These are phyloP conservation scores for Typhlomys cinereus DNA, from an alignment of 2,113 vertebrate species.

Conservation along the genomic window DNA sequence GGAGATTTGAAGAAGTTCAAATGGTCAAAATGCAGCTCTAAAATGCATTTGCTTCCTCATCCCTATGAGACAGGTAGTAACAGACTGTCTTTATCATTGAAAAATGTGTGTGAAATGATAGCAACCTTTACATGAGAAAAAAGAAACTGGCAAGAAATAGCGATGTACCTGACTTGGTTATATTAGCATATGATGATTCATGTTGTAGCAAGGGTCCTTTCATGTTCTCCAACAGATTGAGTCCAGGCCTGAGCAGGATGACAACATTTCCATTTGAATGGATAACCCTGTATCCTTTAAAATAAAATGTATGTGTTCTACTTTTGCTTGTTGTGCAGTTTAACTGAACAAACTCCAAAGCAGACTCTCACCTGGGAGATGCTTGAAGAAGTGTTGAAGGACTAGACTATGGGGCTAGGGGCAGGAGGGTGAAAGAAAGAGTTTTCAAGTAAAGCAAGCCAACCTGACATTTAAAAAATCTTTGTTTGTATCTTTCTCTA, in stretches of 20 bases:
- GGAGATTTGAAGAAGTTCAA: constrained; percentile 57
- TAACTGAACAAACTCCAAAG: constrained; percentile 64
- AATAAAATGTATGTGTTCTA: constrained; percentile 68
- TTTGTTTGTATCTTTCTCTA: constrained; percentile 14
- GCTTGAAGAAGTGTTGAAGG: constrained; percentile 57
- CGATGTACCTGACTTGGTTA: constrained; percentile 71
- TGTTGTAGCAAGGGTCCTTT: constrained; percentile 66
- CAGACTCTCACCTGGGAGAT: constrained; percentile 61
- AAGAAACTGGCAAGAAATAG: constrained; percentile 74
- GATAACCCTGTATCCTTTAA: constrained; percentile 70
- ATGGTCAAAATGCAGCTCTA: constrained; percentile 51
- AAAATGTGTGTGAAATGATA: constrained; percentile 74
- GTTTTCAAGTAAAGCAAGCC: constrained; percentile 4
- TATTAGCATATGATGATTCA: constrained; percentile 54
- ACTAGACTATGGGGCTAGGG: neutral
- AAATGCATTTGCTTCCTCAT: constrained; percentile 28
- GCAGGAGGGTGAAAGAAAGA: neutral
- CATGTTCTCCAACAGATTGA: constrained; percentile 70
- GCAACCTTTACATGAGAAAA: constrained; percentile 68
- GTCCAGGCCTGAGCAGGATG: constrained; percentile 76
- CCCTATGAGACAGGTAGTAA: constrained; percentile 66
- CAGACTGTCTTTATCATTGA: constrained; percentile 68
- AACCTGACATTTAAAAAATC: neutral
- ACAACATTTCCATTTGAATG: constrained; percentile 74
- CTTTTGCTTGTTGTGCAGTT: constrained; percentile 30